Conservation (phyloP, 2,113 vertebrate species). For the Platichthys stellatus region DNA sequence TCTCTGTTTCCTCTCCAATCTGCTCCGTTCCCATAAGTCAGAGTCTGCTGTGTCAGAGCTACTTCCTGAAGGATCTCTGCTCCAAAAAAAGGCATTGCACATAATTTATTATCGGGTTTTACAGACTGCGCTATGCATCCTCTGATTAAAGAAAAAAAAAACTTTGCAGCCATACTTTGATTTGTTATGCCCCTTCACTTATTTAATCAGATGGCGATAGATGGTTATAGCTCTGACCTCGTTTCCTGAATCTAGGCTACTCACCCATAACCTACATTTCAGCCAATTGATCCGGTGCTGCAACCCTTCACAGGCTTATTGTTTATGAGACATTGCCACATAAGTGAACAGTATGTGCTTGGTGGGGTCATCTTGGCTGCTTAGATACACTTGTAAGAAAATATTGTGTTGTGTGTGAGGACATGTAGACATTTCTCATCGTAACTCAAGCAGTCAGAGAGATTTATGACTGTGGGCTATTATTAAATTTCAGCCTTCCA, state of each 20-base stretch:
- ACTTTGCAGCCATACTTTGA: slow-evolving; percentile 6
- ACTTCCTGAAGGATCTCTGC: slow-evolving; percentile 48
- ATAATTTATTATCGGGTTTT: slow-evolving; percentile 21
- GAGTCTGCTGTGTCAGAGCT: slow-evolving; percentile 67
- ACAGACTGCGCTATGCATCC: slow-evolving; percentile 1
- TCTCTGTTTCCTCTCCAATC: slow-evolving; percentile 60
- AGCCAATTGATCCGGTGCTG: slow-evolving; percentile 29
- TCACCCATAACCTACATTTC: slow-evolving; percentile 43
- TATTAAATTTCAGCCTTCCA: slow-evolving; percentile 71
- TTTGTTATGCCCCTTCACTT: slow-evolving; percentile 3
- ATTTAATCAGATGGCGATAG: slow-evolving; percentile 34
- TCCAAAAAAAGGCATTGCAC: slow-evolving; percentile 8
- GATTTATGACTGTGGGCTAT: slow-evolving; percentile 72
- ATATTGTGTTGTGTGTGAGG: slow-evolving; percentile 43
- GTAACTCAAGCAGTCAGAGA: slow-evolving; percentile 64
- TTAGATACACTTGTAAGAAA: slow-evolving; percentile 30
- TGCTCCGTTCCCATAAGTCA: slow-evolving; percentile 54
- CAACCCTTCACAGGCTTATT: slow-evolving; percentile 3
- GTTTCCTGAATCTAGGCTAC: slow-evolving; percentile 35
- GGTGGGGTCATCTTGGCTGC: slow-evolving; percentile 15
- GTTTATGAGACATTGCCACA: slow-evolving; percentile 29
- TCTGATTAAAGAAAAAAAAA: slow-evolving; percentile 36
- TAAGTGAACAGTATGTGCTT: slow-evolving; percentile 13
- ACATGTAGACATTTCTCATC: slow-evolving; percentile 46
- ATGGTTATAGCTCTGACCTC: slow-evolving; percentile 40